Evolutionary conservation across 2,888 invertebrate genomes (phyloP).

Genomic region (Hipparchia semele): DNA sequence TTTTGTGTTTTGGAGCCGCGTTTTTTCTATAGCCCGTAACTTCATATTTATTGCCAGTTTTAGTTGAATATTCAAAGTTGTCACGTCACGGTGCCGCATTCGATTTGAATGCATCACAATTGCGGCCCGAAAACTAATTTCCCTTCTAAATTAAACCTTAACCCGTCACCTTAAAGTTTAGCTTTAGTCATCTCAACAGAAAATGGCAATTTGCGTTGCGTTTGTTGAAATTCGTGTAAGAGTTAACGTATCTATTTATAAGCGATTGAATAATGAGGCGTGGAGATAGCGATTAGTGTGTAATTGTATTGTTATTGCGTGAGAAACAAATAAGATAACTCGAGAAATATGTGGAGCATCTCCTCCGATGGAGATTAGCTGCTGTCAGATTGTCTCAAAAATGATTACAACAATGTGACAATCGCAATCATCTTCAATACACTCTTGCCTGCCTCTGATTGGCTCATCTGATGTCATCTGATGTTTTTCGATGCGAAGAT

Average conservation of each 20-base stretch:
- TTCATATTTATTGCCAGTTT: constrained; percentile 79
- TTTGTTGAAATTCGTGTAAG: constrained; percentile 28
- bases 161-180: background rate
- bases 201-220: constrained; percentile 5
- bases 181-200: background rate
- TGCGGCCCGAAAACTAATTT: constrained; percentile 9
- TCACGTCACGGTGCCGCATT: constrained; percentile 71
- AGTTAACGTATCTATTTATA: constrained; percentile 27
- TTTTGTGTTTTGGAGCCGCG: constrained; percentile 73
- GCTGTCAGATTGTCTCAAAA: too few species aligned
- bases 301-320: constrained; percentile 31
- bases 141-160: constrained; percentile 17
- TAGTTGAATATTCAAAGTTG: constrained; percentile 76
- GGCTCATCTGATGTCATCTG: too few species aligned
- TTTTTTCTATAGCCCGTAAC: constrained; percentile 78
- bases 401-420: too few species aligned
- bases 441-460: too few species aligned
- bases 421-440: too few species aligned
- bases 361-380: background rate
- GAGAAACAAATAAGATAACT: constrained; percentile 17
- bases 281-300: constrained; percentile 19
- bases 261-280: constrained; percentile 28
- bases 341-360: background rate
- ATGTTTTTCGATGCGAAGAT: too few species aligned
- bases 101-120: constrained; percentile 53